Evolutionary conservation across 2,797 vertebrate species (phyloP), one percentile per base, ranked within the genome.

Genomic region (Amblyopsis hoosieri): DNA sequence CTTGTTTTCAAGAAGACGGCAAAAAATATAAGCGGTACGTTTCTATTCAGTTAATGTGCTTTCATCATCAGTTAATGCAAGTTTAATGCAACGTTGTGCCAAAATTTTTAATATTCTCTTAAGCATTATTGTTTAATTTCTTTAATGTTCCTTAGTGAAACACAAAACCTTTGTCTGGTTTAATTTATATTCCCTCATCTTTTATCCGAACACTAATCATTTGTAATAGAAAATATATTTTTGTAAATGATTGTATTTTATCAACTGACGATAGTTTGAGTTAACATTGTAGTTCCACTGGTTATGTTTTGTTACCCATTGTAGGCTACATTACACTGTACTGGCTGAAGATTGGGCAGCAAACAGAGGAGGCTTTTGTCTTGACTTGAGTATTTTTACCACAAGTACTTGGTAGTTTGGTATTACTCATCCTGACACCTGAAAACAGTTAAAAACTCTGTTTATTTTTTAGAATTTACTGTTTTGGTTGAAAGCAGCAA

Each of bases 181-280:
- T 57, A 53, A 7, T 55, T 47, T 19, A 45, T 31, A 53, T 60
- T 66, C 57, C 37, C 46, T 46, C 57, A 45, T 58, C 66, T 54
- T 76, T 79, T 71, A 84, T 83, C 85, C 80, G 71, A 80, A 64
- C 79, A 78, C 82, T 83, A 66, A 79, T 72, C 71, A 83, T 80
- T 87, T 72, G 84, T 85, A 87, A 88, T 83, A 90, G 79, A 90
- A 76, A 42, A 78, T 92, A 82, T 93, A 93, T 93, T 93, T 94
- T 94, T 92, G 87, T 93, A 92, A 90, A 86, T 80, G 72, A 86
- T 72, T 74, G 61, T 74, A 81, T 77, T 61, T 66, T 72, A 66
- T 66, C 64, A 69, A 71, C 72, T 77, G 63, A 74, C 62, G 72
- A 75, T 47, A 52, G 42, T 37, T 60, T 54, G 6, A 79, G 23